phyloP scores from a whole-genome alignment of 2,113 vertebrate genomes.

The Suricata suricatta region DNA sequence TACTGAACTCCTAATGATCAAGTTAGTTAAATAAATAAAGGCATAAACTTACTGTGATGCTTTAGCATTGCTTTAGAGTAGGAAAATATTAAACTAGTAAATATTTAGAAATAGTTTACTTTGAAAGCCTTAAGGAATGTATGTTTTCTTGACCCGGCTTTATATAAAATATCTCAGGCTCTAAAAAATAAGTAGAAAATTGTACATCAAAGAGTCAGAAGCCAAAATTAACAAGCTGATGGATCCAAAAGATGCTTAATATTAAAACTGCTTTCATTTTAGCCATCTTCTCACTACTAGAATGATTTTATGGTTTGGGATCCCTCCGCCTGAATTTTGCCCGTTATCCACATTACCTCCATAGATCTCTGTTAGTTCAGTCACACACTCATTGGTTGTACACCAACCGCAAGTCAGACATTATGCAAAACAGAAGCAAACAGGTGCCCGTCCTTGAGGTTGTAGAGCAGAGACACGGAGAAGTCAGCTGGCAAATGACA shows the following conservation, averaged over 20 bases:
- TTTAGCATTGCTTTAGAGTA: constrained; percentile 7
- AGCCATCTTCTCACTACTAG: background rate
- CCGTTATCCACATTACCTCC: background rate
- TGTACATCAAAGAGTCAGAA: background rate
- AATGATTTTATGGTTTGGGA: background rate
- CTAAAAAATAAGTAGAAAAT: constrained; percentile 17
- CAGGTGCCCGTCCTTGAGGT: background rate
- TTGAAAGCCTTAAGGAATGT: background rate
- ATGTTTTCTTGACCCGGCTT: background rate
- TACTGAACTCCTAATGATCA: background rate
- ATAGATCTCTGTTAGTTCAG: background rate
- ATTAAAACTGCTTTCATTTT: background rate
- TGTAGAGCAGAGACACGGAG: background rate
- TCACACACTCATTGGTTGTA: background rate
- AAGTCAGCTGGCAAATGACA: background rate
- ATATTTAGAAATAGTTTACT: background rate
- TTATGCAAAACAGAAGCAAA: background rate
- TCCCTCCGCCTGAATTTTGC: background rate
- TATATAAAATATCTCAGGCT: background rate
- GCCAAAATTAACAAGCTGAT: background rate
- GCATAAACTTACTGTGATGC: background rate
- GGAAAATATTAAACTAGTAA: background rate
- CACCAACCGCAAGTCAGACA: background rate
- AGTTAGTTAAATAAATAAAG: background rate
- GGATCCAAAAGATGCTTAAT: background rate